Evolutionary conservation across 1,140 invertebrate species (phyloP), one percentile per base, ranked within the genome.

Genomic region (Patella vulgata): DNA sequence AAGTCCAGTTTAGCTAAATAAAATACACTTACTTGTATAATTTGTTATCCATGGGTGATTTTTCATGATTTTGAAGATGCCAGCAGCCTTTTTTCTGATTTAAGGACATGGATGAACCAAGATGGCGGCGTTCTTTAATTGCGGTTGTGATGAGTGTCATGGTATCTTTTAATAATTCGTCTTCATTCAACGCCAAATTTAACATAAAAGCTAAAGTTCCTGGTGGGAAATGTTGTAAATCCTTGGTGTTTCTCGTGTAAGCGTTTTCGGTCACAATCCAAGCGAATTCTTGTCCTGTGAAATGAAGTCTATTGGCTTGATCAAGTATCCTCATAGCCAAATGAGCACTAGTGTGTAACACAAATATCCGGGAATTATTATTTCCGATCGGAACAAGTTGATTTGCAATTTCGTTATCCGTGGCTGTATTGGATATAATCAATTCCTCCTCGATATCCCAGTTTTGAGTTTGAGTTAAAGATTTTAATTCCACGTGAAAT

Each of bases 181-280:
- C 60, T 33, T 66, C n/a, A 40, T 71, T 55, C n/a, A 71, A 40
- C n/a, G 68, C 71, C 11, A 68, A 60, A 50, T 71, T 75, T 44
- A 74, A 64, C 11, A 74, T 44, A 12, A 79, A 64, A 1, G 68
- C 71, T 36, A 77, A 60, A 43, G 68, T 70, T 1, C 77, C 75
- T 33, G 68, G 33, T 1, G 75, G 71, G 36, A 67, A 77, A 40
- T 59, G 31, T 11, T 51, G 46, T 27, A 79, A 31, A 9, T 72
- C 25, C 39, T 66, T 47, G 46, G 68, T 55, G 40, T 73, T 70
- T 14, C 66, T 47, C 19, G 75, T 73, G 59, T 73, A 77, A 31
- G 70, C 74, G 53, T 73, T 70, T 43, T 75, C 75, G n/a, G 77
- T 79, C 47, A 77, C 63, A 58, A 77, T 77, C 77, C 77, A 79